phyloP scores from a whole-genome alignment of 2,888 invertebrate species.

The Tipula vernalis region DNA sequence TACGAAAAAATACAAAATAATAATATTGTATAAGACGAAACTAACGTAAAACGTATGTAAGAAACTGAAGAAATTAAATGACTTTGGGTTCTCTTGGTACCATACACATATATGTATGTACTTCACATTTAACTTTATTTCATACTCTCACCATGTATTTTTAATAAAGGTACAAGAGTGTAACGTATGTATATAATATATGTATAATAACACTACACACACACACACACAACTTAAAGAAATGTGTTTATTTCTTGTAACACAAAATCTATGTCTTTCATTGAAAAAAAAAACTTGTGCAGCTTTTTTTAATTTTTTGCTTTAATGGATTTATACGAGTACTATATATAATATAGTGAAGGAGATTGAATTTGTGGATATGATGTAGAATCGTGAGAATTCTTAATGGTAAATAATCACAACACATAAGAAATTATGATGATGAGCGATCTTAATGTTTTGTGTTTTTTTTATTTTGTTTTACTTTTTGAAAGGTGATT shows the following conservation, averaged over 20 bases:
- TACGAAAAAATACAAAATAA: neutral
- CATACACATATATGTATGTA: neutral
- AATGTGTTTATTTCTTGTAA: neutral
- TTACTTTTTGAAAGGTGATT: neutral
- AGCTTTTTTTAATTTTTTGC: neutral
- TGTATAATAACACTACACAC: neutral
- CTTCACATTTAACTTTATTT: neutral
- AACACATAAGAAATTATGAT: neutral
- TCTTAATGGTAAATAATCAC: neutral
- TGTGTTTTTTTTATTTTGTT: neutral
- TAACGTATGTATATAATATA: neutral
- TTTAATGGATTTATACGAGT: neutral
- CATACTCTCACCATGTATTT: neutral
- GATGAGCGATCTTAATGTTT: neutral
- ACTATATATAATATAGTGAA: neutral
- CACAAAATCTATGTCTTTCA: neutral
- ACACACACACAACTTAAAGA: neutral
- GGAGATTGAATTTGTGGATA: neutral
- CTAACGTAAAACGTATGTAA: neutral
- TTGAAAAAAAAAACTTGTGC: neutral
- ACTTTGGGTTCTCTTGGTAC: neutral
- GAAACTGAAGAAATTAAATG: neutral
- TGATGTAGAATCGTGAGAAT: neutral
- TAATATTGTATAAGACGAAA: neutral
- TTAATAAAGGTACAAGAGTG: neutral